Percentiles rank a stretch among this genome's conserved stretches.
Conservation (phyloP, 2,113 vertebrate genomes). For the Garra rufa region DNA sequence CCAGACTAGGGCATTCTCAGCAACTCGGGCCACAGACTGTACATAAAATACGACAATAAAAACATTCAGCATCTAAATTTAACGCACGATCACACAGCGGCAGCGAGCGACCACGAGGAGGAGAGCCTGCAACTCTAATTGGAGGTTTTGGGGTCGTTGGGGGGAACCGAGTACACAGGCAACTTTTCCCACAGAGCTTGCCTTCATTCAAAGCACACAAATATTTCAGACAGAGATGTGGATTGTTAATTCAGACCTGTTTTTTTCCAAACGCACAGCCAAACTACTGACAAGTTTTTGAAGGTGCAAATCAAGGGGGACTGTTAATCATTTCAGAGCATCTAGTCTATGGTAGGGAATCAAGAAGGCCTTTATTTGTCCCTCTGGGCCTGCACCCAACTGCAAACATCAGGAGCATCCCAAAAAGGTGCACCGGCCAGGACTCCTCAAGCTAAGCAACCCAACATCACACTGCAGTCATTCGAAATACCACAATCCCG, state of each 20-base stretch:
- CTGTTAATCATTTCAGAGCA: conserved; percentile 57
- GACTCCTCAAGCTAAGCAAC: conserved; percentile 8
- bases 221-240: conserved; percentile 73
- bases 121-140: conserved; percentile 71
- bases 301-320: conserved; percentile 61
- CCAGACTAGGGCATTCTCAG: conserved; percentile 46
- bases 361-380: conserved; percentile 63
- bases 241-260: conserved; percentile 70
- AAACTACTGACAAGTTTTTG: conserved; percentile 61
- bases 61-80: conserved; percentile 74
- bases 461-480: not conserved
- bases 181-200: conserved; percentile 61
- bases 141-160: conserved; percentile 68
- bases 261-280: conserved; percentile 57
- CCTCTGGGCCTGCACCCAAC: conserved; percentile 55
- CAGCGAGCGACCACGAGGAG: conserved; percentile 49
- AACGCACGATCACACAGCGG: conserved; percentile 56
- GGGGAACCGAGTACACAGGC: conserved; percentile 61
- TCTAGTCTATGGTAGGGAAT: conserved; percentile 53
- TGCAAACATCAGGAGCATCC: conserved; percentile 64
- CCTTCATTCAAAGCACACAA: conserved; percentile 68
- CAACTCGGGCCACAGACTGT: conserved; percentile 47
- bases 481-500: not conserved
- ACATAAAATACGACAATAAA: conserved; percentile 73
- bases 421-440: conserved; percentile 43